These are phyloP conservation scores for Xerus inauris DNA, from an alignment of 2,113 vertebrate species.

Conservation along the genomic window DNA sequence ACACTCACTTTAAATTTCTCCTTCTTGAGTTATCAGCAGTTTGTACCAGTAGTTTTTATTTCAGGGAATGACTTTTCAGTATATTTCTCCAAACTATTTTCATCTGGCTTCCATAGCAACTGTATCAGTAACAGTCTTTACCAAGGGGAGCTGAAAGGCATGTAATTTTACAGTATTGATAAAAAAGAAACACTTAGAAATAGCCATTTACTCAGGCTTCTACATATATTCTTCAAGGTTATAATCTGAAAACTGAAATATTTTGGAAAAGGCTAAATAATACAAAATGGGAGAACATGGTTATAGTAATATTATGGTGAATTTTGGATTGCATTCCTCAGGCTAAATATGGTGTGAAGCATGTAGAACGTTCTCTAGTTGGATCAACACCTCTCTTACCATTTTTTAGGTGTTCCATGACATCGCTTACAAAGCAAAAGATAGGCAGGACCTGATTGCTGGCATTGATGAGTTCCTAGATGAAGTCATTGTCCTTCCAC, in stretches of 20 bases:
- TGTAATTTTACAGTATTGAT: background rate
- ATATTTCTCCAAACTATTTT: slow-evolving; percentile 49
- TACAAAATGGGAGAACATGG: background rate
- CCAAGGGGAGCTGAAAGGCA: background rate
- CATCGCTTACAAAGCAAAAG: slow-evolving; percentile 99
- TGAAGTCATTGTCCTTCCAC: slow-evolving; percentile 98
- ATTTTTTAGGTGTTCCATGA: slow-evolving; percentile 95
- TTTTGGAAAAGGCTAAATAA: background rate
- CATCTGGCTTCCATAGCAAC: background rate
- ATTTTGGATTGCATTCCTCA: background rate
- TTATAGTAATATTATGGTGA: background rate
- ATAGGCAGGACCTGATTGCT: slow-evolving; percentile 95
- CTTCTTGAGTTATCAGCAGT: background rate
- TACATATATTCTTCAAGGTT: background rate
- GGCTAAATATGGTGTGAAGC: background rate
- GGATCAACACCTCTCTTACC: background rate
- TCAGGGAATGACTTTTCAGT: slow-evolving; percentile 11
- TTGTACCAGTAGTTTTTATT: slow-evolving; percentile 17
- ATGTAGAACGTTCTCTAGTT: background rate
- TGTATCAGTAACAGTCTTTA: background rate
- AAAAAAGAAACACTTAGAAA: background rate
- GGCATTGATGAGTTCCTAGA: slow-evolving; percentile 99
- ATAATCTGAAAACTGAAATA: background rate
- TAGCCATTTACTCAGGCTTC: background rate
- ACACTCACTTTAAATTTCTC: slow-evolving; percentile 54